These are phyloP conservation scores for Orientallactaga bullata DNA, from an alignment of 2,113 vertebrate genomes.

Conservation along the genomic window DNA sequence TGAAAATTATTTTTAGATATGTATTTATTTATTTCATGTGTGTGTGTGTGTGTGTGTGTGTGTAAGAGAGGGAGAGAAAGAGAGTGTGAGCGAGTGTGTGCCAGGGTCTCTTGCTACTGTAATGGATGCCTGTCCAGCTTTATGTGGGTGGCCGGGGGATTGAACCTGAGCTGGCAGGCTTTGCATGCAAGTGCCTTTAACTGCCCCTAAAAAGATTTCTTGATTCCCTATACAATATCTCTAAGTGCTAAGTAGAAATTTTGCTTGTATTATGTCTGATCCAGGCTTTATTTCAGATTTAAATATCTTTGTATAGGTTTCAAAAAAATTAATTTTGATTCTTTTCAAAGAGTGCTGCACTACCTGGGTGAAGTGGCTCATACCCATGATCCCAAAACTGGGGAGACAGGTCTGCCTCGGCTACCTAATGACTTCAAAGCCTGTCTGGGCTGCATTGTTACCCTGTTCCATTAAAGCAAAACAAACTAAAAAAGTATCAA, in stretches of 20 bases:
- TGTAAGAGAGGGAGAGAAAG: no score
- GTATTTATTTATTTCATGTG: no score
- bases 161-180: no score
- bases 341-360: neutral
- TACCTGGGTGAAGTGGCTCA: neutral
- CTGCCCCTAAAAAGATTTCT: no score
- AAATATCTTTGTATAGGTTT: neutral
- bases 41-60: no score
- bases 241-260: conserved; percentile 78
- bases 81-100: no score
- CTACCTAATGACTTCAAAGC: neutral
- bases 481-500: neutral
- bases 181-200: no score
- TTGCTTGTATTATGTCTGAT: conserved; percentile 58
- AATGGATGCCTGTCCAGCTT: no score
- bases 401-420: neutral
- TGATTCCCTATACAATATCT: conserved; percentile 15
- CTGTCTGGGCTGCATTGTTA: neutral
- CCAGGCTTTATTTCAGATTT: neutral
- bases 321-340: conserved; percentile 6
- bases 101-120: no score
- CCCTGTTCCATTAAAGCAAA: no score
- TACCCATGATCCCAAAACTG: neutral
- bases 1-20: no score
- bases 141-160: no score